phyloP scores from a whole-genome alignment of 2,888 invertebrate genomes.

The Lamproptera curius region DNA sequence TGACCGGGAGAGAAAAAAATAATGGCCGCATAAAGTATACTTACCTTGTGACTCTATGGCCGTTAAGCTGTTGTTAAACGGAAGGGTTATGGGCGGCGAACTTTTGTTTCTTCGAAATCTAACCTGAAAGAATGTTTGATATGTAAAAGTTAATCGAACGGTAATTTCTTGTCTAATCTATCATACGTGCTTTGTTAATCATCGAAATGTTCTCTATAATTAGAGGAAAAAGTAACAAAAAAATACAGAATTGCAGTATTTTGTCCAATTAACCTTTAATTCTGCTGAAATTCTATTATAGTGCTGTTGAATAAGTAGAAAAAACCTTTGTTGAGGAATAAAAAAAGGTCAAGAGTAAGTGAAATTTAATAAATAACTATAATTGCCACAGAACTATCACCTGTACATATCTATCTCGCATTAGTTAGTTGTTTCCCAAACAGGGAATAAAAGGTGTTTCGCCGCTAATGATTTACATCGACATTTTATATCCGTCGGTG shows the following conservation, averaged over 20 bases:
- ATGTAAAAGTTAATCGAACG: no score
- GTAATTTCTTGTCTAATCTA: no score
- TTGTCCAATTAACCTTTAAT: neutral
- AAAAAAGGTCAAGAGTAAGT: no score
- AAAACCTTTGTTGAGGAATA: no score
- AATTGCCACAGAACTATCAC: neutral
- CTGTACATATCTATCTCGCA: neutral
- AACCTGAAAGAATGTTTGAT: no score
- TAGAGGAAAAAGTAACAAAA: neutral
- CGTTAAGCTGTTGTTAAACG: slow-evolving; percentile 49
- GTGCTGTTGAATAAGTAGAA: no score
- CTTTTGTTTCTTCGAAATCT: slow-evolving; percentile 50
- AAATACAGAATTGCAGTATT: neutral
- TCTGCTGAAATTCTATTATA: no score
- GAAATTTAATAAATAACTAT: neutral
- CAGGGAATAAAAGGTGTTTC: slow-evolving; percentile 12
- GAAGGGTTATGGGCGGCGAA: slow-evolving; percentile 39
- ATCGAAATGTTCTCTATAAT: no score
- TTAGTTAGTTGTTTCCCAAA: slow-evolving; percentile 1
- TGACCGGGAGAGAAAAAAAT: slow-evolving; percentile 59
- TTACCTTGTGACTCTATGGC: slow-evolving; percentile 56
- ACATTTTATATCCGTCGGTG: slow-evolving; percentile 44
- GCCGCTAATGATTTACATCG: slow-evolving; percentile 24
- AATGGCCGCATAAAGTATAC: slow-evolving; percentile 67
- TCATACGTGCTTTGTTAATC: no score